Base-by-base conservation (phyloP, 2,797 vertebrate species). In the Chrysocyon brachyurus region DNA sequence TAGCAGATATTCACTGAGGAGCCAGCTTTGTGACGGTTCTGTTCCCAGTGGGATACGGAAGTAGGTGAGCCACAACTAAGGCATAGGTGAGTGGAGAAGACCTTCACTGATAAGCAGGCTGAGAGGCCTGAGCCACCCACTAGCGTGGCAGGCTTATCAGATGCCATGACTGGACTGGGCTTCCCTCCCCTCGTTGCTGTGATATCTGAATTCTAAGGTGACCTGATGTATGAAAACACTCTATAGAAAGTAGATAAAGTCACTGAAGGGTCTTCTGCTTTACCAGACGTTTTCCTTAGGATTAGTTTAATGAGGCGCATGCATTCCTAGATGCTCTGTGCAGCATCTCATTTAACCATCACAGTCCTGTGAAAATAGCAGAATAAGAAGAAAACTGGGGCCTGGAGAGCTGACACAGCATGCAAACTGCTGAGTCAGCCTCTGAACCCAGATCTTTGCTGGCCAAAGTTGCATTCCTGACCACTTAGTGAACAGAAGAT, bases 281-380 rank as follows among this genome's bases (percentile, higher is more conserved):
- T 57, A 22, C 33, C 49, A 16, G 56, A 77, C 33, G 56, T 94
- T 66, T 66, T 93, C 87, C 22, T 93, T 68, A 56, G 57, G 84
- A 93, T 85, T 61, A 46, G 78, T 57, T 91, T 90, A 70, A 96
- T 52, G 79, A 93, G 79, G 56, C 6, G 49, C 14, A 6, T 16
- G 24, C 12, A 22, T 72, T 82, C 40, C 49, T 77, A n/a, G 28
- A 28, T 57, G 63, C 56, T 82, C 81, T 46, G 12, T 1, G 5
- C 2, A 6, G 40, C 22, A 15, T 82, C 61, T 87, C 33, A 6
- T 28, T 63, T 36, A 7, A 36, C 26, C 11, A 6, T 83, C 57
- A 12, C 36, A 68, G 14, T 59, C 24, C 70, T 24, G n/a, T 16
- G 46, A 78, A 63, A 49, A 0, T 19, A 72, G 54, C 36, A 68